Percentiles rank a stretch among this genome's conserved stretches.
Evolutionary conservation across 1,140 invertebrate species (phyloP).

Genomic region (Nomia melanderi): DNA sequence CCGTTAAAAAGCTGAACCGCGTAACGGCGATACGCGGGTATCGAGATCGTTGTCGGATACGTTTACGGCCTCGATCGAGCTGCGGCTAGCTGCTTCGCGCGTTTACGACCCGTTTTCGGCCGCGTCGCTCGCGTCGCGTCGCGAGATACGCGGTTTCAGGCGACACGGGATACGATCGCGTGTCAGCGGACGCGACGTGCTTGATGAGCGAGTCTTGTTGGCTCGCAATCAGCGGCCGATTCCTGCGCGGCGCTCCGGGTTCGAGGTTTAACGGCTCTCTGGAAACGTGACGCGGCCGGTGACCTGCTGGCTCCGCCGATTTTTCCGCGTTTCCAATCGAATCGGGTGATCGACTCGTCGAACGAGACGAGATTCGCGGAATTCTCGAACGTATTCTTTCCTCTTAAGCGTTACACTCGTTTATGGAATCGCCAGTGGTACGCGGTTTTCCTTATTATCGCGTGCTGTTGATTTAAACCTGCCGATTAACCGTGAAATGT

Average conservation of each 20-base stretch:
- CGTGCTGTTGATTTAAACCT: too few species aligned
- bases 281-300: neutral
- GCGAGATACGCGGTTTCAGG: neutral
- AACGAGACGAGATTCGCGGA: too few species aligned
- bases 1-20: neutral
- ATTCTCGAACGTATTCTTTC: too few species aligned
- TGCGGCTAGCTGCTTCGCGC: neutral
- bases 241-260: neutral
- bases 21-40: slow-evolving; percentile 17
- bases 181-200: slow-evolving; percentile 6
- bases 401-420: too few species aligned
- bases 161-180: slow-evolving; percentile 28
- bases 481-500: too few species aligned
- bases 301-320: neutral
- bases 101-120: slow-evolving; percentile 20
- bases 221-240: neutral
- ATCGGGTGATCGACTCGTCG: too few species aligned
- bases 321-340: too few species aligned
- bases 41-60: slow-evolving; percentile 9
- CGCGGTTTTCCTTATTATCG: too few species aligned
- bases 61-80: slow-evolving; percentile 3
- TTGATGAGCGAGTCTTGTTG: neutral
- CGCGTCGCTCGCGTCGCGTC: neutral
- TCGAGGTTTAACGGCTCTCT: neutral
- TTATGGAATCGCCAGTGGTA: too few species aligned